These are phyloP conservation scores for Amphipyra tragopoginis DNA, from an alignment of 2,888 invertebrate genomes.

Conservation along the genomic window DNA sequence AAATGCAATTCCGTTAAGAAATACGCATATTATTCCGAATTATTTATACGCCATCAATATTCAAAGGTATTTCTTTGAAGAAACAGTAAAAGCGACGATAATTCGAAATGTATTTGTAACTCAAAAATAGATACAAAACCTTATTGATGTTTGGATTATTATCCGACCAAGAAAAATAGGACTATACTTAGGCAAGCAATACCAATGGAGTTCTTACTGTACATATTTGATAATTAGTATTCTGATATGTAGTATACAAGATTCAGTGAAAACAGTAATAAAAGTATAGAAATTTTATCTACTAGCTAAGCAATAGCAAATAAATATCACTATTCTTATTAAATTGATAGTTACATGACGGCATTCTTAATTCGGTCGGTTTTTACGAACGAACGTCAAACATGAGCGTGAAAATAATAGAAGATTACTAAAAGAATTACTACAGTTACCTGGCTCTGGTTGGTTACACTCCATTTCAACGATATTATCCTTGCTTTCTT, in stretches of 20 bases:
- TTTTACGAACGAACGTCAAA: slow-evolving; percentile 67
- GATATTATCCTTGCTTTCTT: slow-evolving; percentile 68
- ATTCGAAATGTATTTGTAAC: slow-evolving; percentile 37
- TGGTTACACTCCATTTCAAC: slow-evolving; percentile 65
- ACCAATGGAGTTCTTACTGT: not conserved
- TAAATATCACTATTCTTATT: slow-evolving; percentile 11
- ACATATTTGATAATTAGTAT: not conserved
- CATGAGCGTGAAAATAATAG: slow-evolving; percentile 42
- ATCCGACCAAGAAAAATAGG: slow-evolving; percentile 62
- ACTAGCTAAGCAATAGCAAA: not conserved
- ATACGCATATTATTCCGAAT: slow-evolving; percentile 3
- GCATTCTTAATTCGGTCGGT: slow-evolving; percentile 65
- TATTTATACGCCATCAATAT: slow-evolving; percentile 2
- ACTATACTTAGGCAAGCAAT: slow-evolving; percentile 2
- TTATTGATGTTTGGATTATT: slow-evolving; percentile 78
- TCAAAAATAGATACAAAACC: slow-evolving; percentile 58
- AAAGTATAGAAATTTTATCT: not conserved
- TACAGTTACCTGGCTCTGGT: slow-evolving; percentile 70
- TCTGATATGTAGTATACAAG: not conserved
- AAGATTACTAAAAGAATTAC: slow-evolving; percentile 53
- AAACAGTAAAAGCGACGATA: slow-evolving; percentile 21
- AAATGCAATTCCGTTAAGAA: not conserved
- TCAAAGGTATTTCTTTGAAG: slow-evolving; percentile 14
- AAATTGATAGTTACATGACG: slow-evolving; percentile 42
- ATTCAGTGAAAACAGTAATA: not conserved